Percentiles rank a stretch among this genome's conserved stretches.
Conservation (phyloP, 2,113 vertebrate species). For the Motacilla alba region DNA sequence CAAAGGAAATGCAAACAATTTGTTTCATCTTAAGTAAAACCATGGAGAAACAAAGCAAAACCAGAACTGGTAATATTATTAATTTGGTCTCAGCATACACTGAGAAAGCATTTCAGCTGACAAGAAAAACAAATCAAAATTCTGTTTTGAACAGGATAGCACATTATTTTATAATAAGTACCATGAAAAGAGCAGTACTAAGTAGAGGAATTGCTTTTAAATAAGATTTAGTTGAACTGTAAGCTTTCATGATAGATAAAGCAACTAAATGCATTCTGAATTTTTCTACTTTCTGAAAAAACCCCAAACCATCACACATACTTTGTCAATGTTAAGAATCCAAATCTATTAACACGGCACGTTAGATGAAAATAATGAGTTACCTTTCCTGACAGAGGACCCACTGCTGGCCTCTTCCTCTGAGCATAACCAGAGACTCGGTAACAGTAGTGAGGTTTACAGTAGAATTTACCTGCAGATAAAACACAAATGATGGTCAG, state of each 20-base stretch:
- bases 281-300: neutral
- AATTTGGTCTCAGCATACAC: neutral
- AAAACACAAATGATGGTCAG: neutral
- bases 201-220: neutral
- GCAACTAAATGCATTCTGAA: neutral
- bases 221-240: neutral
- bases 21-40: neutral
- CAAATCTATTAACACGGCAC: neutral
- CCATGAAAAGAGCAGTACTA: neutral
- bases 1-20: neutral
- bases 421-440: slow-evolving; percentile 90
- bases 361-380: neutral
- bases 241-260: neutral
- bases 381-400: slow-evolving; percentile 83
- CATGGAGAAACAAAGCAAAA: neutral
- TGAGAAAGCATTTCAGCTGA: neutral
- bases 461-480: slow-evolving; percentile 95
- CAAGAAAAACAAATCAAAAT: neutral
- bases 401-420: slow-evolving; percentile 89
- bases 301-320: neutral
- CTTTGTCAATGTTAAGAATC: neutral
- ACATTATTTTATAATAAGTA: neutral
- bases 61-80: neutral
- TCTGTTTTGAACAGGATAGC: neutral
- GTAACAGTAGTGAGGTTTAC: slow-evolving; percentile 97